Evolutionary conservation across 2,888 invertebrate species (phyloP).

Genomic region (Leptinotarsa peninsularis): DNA sequence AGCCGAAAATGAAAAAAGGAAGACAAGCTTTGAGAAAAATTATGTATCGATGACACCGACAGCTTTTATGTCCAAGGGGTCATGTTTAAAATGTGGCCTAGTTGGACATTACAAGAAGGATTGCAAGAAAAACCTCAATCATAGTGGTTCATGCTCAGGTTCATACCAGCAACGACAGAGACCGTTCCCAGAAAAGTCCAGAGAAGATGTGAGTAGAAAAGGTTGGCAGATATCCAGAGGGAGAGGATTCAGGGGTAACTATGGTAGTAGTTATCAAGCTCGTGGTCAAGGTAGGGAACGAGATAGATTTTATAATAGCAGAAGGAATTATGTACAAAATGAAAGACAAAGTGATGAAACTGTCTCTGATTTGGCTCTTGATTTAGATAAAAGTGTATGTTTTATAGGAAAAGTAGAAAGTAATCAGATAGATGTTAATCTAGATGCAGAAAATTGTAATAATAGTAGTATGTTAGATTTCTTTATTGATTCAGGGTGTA

Average conservation of each 20-base stretch:
- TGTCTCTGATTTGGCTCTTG: neutral
- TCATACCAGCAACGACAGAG: neutral
- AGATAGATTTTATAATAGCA: neutral
- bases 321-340: neutral
- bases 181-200: neutral
- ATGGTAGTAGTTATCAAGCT: neutral
- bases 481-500: neutral
- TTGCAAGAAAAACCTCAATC: neutral
- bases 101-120: neutral
- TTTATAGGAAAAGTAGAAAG: neutral
- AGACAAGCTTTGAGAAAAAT: neutral
- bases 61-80: neutral
- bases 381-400: constrained; percentile 1
- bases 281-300: constrained; percentile 5
- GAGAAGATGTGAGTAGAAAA: neutral
- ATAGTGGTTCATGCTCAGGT: neutral
- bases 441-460: neutral
- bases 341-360: constrained; percentile 3
- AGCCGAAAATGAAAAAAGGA: constrained; percentile 4
- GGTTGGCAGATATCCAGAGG: neutral
- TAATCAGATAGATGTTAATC: neutral
- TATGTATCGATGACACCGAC: neutral
- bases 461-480: neutral
- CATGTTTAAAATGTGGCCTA: neutral
- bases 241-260: constrained; percentile 1